phyloP scores from a whole-genome alignment of 2,797 vertebrate genomes.

The Avahi laniger region DNA sequence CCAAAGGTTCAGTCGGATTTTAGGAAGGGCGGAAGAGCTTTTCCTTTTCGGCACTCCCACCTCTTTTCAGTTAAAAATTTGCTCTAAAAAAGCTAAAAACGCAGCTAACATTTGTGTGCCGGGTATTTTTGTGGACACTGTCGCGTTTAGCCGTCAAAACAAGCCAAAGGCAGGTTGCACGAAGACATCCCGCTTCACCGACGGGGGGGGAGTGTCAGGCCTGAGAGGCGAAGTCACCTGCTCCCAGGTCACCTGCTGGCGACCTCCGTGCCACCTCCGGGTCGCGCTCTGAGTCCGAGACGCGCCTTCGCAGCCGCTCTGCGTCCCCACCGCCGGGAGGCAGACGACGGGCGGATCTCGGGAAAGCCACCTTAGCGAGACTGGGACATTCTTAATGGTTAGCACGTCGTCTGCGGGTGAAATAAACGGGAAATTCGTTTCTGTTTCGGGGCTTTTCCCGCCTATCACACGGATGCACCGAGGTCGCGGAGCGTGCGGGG shows the following conservation, averaged over 20 bases:
- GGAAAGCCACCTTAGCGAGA: neutral
- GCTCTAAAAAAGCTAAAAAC: neutral
- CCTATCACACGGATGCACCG: too few relatives aligned
- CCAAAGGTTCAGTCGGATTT: neutral
- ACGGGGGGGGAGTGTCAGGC: neutral
- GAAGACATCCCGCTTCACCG: neutral
- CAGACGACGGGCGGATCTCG: neutral
- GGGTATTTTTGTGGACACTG: neutral
- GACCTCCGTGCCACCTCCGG: neutral
- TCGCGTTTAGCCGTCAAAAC: neutral
- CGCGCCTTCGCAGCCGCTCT: neutral
- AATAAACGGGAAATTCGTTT: neutral
- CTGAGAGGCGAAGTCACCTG: neutral
- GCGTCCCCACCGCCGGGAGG: neutral
- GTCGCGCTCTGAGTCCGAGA: neutral
- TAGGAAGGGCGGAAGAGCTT: neutral
- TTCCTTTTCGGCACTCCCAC: neutral
- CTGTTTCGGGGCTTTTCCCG: neutral
- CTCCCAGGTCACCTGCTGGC: accelerated
- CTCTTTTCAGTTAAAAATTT: neutral
- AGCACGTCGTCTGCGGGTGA: neutral
- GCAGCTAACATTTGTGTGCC: neutral
- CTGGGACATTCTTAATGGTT: neutral
- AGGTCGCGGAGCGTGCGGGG: too few relatives aligned
- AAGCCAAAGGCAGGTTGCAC: neutral